A percentile compares a stretch with the other conserved stretches of the same genome.
Evolutionary conservation across 1,140 invertebrate genomes (phyloP).

Genomic region (Drosophila elegans): DNA sequence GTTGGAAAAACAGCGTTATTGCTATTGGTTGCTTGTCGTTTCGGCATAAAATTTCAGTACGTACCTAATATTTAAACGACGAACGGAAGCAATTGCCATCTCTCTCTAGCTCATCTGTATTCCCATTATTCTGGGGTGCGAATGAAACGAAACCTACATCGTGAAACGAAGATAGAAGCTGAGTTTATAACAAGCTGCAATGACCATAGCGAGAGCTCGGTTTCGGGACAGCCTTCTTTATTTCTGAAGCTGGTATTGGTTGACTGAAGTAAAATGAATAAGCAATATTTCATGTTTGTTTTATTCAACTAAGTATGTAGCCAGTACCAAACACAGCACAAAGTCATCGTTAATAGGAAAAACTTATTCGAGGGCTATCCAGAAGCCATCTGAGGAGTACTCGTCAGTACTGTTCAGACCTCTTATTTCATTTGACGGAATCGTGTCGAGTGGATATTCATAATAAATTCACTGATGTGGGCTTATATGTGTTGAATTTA

Average conservation of each 20-base stretch:
- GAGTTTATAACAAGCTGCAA: constrained; percentile 24
- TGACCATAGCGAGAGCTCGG: constrained; percentile 20
- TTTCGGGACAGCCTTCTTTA: constrained; percentile 43
- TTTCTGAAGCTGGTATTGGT: constrained; percentile 57
- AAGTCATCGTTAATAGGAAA: constrained; percentile 84
- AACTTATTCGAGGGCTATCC: constrained; percentile 85
- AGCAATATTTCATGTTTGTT: constrained; percentile 81
- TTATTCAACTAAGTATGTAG: constrained; percentile 79
- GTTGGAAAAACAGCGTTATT: constrained; percentile 47
- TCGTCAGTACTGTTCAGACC: constrained; percentile 85
- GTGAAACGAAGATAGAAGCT: constrained; percentile 22
- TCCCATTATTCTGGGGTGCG: not conserved
- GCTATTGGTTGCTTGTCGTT: constrained; percentile 47
- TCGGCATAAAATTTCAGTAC: constrained; percentile 20
- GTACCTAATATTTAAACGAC: constrained; percentile 5
- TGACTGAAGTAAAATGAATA: constrained; percentile 64
- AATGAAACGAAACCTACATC: constrained; percentile 38
- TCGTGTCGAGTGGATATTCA: constrained; percentile 85
- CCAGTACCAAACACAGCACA: constrained; percentile 78
- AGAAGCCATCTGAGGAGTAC: constrained; percentile 85
- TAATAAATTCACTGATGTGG: constrained; percentile 85
- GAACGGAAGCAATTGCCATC: constrained; percentile 26
- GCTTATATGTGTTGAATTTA: constrained; percentile 82
- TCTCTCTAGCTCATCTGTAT: constrained; percentile 22
- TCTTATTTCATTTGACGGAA: constrained; percentile 85